Percentiles rank a stretch among this genome's conserved stretches.
Conservation (phyloP, 2,113 vertebrate species). For the Rallus limicola region DNA sequence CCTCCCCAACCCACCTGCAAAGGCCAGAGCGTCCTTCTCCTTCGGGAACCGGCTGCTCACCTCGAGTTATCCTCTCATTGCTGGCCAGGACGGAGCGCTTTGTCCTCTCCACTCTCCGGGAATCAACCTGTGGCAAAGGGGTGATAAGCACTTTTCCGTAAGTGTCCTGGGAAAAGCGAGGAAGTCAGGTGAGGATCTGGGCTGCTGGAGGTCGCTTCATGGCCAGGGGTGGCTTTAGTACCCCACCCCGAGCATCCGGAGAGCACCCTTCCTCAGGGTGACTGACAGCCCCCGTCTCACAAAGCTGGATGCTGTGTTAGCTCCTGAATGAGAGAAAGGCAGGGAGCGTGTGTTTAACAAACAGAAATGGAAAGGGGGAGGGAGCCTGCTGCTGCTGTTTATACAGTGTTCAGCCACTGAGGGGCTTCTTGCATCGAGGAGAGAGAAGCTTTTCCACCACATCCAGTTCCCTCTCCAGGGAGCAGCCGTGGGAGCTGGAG, state of each 20-base stretch:
- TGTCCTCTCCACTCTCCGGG: conserved; percentile 6
- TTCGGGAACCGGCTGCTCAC: not conserved
- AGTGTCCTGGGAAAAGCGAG: not conserved
- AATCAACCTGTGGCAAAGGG: conserved; percentile 44
- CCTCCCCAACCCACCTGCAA: conserved; percentile 13
- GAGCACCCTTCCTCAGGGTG: not conserved
- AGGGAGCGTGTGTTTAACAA: conserved; percentile 67
- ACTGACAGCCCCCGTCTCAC: conserved; percentile 19
- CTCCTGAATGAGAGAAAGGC: conserved; percentile 65
- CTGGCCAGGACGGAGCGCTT: not conserved
- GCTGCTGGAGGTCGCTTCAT: not conserved
- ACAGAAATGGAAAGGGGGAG: conserved; percentile 66
- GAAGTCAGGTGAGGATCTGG: not conserved
- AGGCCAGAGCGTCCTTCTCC: not conserved
- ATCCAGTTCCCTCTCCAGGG: not conserved
- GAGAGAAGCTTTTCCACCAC: conserved; percentile 44
- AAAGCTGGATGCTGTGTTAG: conserved; percentile 60
- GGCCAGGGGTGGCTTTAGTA: not conserved
- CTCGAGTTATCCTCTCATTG: conserved; percentile 44
- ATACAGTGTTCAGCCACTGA: conserved; percentile 71
- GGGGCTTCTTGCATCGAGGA: conserved; percentile 67
- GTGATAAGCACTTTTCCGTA: conserved; percentile 55
- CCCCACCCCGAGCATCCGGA: not conserved
- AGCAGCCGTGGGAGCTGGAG: not conserved
- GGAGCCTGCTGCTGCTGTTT: conserved; percentile 68